A percentile compares a stretch with the other conserved stretches of the same genome.
Evolutionary conservation across 2,797 vertebrate species (phyloP).

Genomic region (Pangasius macronema): DNA sequence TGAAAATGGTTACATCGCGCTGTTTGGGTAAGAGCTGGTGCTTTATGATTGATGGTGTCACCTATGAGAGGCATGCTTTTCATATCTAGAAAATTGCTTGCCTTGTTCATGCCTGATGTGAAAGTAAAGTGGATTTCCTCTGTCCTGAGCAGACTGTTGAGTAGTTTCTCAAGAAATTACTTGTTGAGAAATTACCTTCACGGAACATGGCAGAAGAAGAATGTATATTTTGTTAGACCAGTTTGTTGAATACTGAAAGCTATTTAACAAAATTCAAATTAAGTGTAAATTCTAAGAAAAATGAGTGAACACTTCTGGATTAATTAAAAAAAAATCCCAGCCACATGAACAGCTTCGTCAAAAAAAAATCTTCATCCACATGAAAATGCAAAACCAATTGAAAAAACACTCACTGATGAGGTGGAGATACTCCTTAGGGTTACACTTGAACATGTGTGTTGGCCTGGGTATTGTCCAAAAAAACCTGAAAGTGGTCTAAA

Average conservation of each 20-base stretch:
- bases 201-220: neutral
- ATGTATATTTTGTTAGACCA: neutral
- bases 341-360: neutral
- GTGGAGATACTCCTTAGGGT: neutral
- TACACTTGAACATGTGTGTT: neutral
- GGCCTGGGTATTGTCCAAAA: neutral
- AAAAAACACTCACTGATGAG: neutral
- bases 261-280: neutral
- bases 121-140: slow-evolving; percentile 47
- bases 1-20: slow-evolving; percentile 26
- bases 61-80: slow-evolving; percentile 41
- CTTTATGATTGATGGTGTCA: slow-evolving; percentile 42
- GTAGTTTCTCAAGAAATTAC: too few relatives aligned
- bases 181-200: slow-evolving; percentile 49
- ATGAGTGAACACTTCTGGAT: neutral
- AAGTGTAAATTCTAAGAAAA: neutral
- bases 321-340: neutral
- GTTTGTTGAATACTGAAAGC: neutral
- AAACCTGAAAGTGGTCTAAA: neutral
- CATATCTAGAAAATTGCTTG: slow-evolving; percentile 35
- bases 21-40: slow-evolving; percentile 27
- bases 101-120: slow-evolving; percentile 39
- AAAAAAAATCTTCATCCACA: neutral
- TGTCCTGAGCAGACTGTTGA: slow-evolving; percentile 31
- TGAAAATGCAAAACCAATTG: neutral